Conservation (phyloP, 2,113 vertebrate species). For the Pygoscelis adeliae region DNA sequence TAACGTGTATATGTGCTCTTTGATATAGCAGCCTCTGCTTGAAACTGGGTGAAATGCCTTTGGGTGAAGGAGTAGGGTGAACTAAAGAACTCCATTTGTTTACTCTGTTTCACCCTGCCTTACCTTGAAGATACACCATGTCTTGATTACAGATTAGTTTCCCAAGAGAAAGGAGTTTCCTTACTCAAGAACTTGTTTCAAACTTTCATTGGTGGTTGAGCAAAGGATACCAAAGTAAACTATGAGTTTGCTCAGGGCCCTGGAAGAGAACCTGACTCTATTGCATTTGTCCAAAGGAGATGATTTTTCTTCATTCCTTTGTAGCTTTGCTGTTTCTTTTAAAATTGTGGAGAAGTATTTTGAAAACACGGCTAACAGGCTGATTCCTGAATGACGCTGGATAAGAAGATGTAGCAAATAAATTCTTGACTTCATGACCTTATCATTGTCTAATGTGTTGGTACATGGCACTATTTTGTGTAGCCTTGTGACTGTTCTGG, state of each 20-base stretch:
- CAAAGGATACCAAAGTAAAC: background rate
- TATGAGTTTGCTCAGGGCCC: background rate
- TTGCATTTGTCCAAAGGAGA: background rate
- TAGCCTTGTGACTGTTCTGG: background rate
- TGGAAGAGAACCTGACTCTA: background rate
- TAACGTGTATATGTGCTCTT: accelerated
- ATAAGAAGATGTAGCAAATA: background rate
- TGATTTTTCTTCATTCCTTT: background rate
- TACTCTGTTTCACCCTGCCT: background rate
- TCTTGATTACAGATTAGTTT: background rate
- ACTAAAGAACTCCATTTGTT: background rate
- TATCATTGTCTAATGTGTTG: background rate
- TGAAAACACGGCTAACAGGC: background rate
- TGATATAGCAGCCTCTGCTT: background rate
- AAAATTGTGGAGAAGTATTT: background rate
- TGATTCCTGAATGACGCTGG: background rate
- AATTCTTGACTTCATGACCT: background rate
- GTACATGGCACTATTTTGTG: background rate
- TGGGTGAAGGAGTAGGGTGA: background rate
- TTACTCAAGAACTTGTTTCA: background rate
- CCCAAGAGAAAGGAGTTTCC: background rate
- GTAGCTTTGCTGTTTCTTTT: background rate
- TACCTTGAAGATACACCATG: background rate
- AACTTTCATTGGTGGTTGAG: background rate
- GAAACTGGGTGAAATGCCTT: background rate